These are phyloP conservation scores for Dexiosoma caninum DNA, from an alignment of 2,888 invertebrate genomes.

Conservation along the genomic window DNA sequence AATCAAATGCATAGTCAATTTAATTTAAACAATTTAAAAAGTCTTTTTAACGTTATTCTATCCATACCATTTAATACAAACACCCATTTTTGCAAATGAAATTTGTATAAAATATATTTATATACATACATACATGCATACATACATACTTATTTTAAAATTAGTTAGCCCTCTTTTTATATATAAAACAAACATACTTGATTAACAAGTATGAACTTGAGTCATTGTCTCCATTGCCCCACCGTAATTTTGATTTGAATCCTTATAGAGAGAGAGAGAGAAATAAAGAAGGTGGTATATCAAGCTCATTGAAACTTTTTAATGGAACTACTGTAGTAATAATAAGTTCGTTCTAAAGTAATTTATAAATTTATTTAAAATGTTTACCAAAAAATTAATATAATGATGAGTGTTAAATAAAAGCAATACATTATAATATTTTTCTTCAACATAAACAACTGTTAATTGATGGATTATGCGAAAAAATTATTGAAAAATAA, in stretches of 20 bases:
- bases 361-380: constrained; percentile 61
- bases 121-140: background rate
- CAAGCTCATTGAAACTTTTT: constrained; percentile 45
- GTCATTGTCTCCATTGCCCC: constrained; percentile 62
- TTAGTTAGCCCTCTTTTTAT: constrained; percentile 47
- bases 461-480: constrained; percentile 38
- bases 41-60: constrained; percentile 29
- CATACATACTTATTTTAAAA: constrained; percentile 12
- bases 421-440: constrained; percentile 45
- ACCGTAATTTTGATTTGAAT: constrained; percentile 60
- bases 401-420: constrained; percentile 28
- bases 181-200: constrained; percentile 32
- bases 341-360: constrained; percentile 54
- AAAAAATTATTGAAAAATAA: constrained; percentile 11
- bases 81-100: background rate
- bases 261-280: constrained; percentile 32
- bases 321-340: constrained; percentile 50
- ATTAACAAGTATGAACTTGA: constrained; percentile 53
- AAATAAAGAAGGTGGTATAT: constrained; percentile 56
- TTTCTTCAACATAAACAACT: constrained; percentile 25
- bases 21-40: constrained; percentile 45
- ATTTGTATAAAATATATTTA: background rate
- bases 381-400: constrained; percentile 64
- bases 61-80: constrained; percentile 24
- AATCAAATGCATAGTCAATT: constrained; percentile 63